Evolutionary conservation across 2,113 vertebrate genomes (phyloP), one percentile per base, ranked within the genome.

Genomic region (Rissa tridactyla): DNA sequence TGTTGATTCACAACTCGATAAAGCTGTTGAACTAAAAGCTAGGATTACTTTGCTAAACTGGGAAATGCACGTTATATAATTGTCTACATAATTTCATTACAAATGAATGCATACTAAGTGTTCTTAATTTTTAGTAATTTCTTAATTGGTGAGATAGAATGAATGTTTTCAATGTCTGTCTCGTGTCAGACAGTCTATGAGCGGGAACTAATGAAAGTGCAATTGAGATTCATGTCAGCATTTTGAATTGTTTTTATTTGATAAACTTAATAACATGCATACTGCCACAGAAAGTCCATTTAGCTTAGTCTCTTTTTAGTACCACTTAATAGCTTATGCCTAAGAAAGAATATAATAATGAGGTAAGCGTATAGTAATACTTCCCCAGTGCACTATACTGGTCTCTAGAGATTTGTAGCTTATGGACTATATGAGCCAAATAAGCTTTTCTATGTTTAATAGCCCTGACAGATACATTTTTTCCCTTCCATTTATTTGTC

Each of bases 361-460:
- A 95, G 69, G 69, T 71, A 92, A 86, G 38, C 32, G 13, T 52
- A 14, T 29, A 80, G 44, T 82, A 72, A 72, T 80, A 69, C 27
- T 65, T 95, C 82, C 62, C 88, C 18, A 38, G n/a, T 75, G 88
- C 51, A 44, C 38, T 38, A 2, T 66, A 51, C 32, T 75, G 42
- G 26, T 84, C 89, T 89, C 77, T 68, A 47, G 72, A 94, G 86
- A 64, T 78, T 55, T 92, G 38, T 51, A 71, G 69, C 42, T 95
- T 86, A 46, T 47, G 55, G 80, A 62, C 51, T 78, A 0, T 15
- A 20, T 78, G 51, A 94, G 64, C 72, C 77, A 96, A 90, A 81
- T 84, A 71, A 92, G 60, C 32, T 92, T 96, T 79, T 88, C 51
- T 57, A 4, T 84, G 69, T 95, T 96, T 95, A 86, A 91, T 84